Base-by-base conservation (phyloP, 1,140 invertebrate species). In the Trypoxylus dichotomus region DNA sequence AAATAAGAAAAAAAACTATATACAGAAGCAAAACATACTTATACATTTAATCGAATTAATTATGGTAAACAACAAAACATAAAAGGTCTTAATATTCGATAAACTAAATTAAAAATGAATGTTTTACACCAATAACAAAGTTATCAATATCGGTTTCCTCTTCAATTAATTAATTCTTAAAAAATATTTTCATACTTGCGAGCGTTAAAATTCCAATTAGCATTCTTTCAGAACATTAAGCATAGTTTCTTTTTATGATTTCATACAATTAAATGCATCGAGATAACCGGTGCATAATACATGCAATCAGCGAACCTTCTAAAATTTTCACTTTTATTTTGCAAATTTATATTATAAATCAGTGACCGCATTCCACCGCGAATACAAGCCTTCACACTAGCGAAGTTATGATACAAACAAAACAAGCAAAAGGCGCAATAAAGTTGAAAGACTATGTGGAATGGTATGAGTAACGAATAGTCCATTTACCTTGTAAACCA, bases 401-500 rank as follows among this genome's bases (percentile, higher is more conserved):
- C 19, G 47, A 54, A 19, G 2, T 8, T 37, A 37, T 37, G 47
- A n/a, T 19, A n/a, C 32, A 54, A 54, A 54, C 13, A 15, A n/a
- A 54, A 54, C 19, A 54, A 19, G 2, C 7, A 54, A 54, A 13
- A 19, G 7, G 7, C n/a, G n/a, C n/a, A 68, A 68, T 29, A 24
- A n/a, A n/a, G n/a, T n/a, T n/a, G n/a, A n/a, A n/a, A n/a, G n/a
- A n/a, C n/a, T n/a, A n/a, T n/a, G n/a, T n/a, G n/a, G n/a, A n/a
- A n/a, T n/a, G n/a, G n/a, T 24, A 60, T 13, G 13, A 68, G 3
- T 13, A 24, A 25, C 11, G 21, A 68, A 6, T 54, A 15, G n/a
- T 19, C 19, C n/a, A 68, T 24, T 68, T 68, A 68, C 60, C 60
- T 68, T 68, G 60, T 68, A 68, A 68, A 13, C 60, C 21, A 27